Conservation (phyloP, 2,797 vertebrate species). For the Spinus olivaceus region DNA sequence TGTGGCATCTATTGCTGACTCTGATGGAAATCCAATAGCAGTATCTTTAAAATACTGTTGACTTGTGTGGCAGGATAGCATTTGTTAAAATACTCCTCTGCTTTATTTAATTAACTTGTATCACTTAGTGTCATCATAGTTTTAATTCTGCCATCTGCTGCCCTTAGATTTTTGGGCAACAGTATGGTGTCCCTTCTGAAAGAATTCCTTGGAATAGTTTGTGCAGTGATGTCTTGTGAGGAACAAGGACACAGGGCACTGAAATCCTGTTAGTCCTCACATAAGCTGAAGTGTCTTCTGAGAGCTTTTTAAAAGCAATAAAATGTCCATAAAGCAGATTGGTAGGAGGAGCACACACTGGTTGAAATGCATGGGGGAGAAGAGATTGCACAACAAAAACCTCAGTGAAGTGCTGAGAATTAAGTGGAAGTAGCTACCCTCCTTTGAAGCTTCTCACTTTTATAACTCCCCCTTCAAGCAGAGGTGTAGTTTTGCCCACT, state of each 20-base stretch:
- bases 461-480: not conserved
- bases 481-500: not conserved
- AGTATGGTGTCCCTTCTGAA: not conserved
- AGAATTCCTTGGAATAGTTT: not conserved
- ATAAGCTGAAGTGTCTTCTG: not conserved
- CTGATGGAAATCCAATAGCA: not conserved
- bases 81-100: not conserved
- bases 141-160: conserved; percentile 15
- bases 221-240: not conserved
- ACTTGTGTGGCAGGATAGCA: not conserved
- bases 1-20: not conserved
- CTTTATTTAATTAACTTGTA: not conserved
- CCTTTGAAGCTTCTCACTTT: not conserved
- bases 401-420: not conserved
- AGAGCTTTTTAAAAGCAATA: not conserved
- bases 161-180: not conserved
- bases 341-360: not conserved
- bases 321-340: not conserved
- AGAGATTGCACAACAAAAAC: not conserved
- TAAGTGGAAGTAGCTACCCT: not conserved
- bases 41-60: not conserved
- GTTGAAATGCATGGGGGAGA: not conserved
- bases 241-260: not conserved
- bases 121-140: not conserved
- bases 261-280: not conserved